Evolutionary conservation across 1,140 invertebrate genomes (phyloP).

Genomic region (Eufriesea mexicana): DNA sequence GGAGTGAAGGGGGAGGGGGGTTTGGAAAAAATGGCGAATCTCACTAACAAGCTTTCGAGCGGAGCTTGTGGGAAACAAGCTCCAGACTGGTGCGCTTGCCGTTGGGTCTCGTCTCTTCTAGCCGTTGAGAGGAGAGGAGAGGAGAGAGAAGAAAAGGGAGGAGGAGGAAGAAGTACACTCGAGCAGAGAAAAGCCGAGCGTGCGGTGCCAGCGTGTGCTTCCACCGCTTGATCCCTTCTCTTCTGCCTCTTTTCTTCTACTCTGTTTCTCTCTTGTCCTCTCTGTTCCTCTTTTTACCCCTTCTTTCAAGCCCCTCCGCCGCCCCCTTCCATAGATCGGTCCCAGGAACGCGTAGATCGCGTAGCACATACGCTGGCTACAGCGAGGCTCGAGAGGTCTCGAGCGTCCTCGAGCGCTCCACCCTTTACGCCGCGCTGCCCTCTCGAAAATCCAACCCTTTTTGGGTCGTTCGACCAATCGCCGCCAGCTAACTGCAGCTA

Average conservation of each 20-base stretch:
- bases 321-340: neutral
- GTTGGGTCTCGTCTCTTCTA: conserved; percentile 50
- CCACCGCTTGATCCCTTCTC: conserved; percentile 45
- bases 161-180: conserved; percentile 68
- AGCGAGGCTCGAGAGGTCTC: conserved; percentile 53
- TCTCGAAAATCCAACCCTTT: conserved; percentile 78
- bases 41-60: conserved; percentile 78
- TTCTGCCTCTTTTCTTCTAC: neutral
- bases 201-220: conserved; percentile 60
- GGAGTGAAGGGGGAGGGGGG: conserved; percentile 43
- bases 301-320: neutral
- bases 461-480: conserved; percentile 72
- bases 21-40: conserved; percentile 71
- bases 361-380: conserved; percentile 50
- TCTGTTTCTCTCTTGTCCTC: neutral
- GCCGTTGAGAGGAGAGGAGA: conserved; percentile 34
- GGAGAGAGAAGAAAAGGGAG: too few relatives aligned
- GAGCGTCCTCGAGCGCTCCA: conserved; percentile 77
- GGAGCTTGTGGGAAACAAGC: conserved; percentile 67
- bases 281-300: conserved; percentile 31
- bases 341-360: conserved; percentile 18
- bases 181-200: conserved; percentile 70
- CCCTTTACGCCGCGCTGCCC: conserved; percentile 72
- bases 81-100: conserved; percentile 50
- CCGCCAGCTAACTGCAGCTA: conserved; percentile 37